Conservation (phyloP, 2,113 vertebrate genomes). For the Regulus satrapa region DNA sequence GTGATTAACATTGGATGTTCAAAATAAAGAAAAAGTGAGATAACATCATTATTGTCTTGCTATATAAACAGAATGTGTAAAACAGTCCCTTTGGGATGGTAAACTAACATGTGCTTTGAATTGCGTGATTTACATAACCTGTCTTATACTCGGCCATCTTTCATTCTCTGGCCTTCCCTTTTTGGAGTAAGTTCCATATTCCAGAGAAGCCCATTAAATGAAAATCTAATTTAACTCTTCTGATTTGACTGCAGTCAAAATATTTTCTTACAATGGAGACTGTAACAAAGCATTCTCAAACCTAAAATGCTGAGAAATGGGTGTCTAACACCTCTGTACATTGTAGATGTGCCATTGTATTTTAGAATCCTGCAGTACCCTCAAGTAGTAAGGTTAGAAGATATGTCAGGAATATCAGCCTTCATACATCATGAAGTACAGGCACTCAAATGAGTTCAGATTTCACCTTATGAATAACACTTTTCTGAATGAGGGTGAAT, state of each 20-base stretch:
- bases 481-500: background rate
- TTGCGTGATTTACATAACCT: background rate
- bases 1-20: slow-evolving; percentile 18
- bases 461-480: background rate
- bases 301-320: background rate
- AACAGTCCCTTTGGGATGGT: background rate
- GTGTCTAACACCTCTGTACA: background rate
- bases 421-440: background rate
- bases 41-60: slow-evolving; percentile 29
- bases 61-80: slow-evolving; percentile 37
- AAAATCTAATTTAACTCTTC: background rate
- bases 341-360: background rate
- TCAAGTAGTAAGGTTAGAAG: background rate
- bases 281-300: background rate
- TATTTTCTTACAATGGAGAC: background rate
- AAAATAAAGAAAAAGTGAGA: slow-evolving; percentile 28
- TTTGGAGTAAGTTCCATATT: background rate
- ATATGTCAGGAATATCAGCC: background rate
- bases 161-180: background rate
- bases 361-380: background rate
- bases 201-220: background rate
- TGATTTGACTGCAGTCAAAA: background rate
- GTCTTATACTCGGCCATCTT: slow-evolving; percentile 16
- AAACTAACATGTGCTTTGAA: background rate
- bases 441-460: background rate